Evolutionary conservation across 2,113 vertebrate genomes (phyloP).

Genomic region (Archocentrus centrarchus): DNA sequence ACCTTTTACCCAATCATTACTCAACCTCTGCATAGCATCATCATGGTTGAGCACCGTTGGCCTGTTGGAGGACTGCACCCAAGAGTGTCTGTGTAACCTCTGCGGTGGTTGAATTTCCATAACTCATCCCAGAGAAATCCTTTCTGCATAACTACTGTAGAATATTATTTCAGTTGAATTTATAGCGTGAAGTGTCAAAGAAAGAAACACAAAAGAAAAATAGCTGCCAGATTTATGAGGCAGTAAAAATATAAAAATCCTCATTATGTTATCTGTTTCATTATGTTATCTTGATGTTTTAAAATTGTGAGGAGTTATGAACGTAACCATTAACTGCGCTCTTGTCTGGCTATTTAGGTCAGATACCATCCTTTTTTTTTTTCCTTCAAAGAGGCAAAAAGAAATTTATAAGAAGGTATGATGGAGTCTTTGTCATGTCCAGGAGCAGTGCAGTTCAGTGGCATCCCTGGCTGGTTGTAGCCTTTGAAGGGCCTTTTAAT

Average conservation of each 20-base stretch:
- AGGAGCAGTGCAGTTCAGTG: slow-evolving; percentile 10
- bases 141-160: background rate
- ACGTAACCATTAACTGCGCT: background rate
- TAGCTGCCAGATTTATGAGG: background rate
- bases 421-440: slow-evolving; percentile 34
- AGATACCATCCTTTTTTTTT: slow-evolving; percentile 8
- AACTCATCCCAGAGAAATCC: background rate
- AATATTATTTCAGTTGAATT: background rate
- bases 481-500: slow-evolving; percentile 80
- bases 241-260: background rate
- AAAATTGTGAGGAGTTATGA: background rate
- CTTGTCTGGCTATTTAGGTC: slow-evolving; percentile 34
- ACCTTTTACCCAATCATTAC: background rate
- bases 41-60: too few relatives aligned
- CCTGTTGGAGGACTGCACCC: background rate
- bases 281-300: too few relatives aligned
- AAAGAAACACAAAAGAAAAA: background rate
- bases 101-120: background rate
- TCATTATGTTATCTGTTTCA: background rate
- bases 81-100: background rate
- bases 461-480: slow-evolving; percentile 42
- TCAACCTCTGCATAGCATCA: too few relatives aligned
- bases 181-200: background rate
- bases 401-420: slow-evolving; percentile 29
- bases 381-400: slow-evolving; percentile 5